phyloP scores from a whole-genome alignment of 2,113 vertebrate genomes.

The Guaruba guarouba region DNA sequence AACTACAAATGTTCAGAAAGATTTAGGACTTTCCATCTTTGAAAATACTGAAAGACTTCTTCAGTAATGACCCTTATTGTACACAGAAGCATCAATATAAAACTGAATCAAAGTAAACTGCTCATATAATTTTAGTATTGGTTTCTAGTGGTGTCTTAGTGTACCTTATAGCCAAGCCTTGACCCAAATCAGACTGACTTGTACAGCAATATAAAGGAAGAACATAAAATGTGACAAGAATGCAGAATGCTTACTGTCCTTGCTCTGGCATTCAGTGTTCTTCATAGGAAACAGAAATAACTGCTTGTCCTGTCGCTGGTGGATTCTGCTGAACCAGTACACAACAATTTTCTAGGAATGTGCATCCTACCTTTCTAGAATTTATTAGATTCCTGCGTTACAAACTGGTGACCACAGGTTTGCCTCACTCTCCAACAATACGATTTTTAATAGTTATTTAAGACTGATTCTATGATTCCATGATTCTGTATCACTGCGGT shows the following conservation, averaged over 20 bases:
- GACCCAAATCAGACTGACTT: neutral
- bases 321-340: neutral
- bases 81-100: neutral
- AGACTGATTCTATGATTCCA: neutral
- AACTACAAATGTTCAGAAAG: neutral
- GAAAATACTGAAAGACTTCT: neutral
- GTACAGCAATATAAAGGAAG: neutral
- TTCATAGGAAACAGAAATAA: neutral
- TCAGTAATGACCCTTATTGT: neutral
- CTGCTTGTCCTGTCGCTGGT: neutral
- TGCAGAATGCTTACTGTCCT: neutral
- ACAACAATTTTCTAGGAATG: neutral
- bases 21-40: neutral
- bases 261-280: neutral
- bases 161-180: neutral
- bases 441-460: neutral
- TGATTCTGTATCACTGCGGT: neutral
- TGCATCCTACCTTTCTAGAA: neutral
- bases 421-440: neutral
- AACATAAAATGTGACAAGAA: neutral
- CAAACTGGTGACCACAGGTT: neutral
- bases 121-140: neutral
- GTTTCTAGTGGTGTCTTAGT: neutral
- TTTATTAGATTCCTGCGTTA: neutral
- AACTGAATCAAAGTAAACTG: neutral